Percentiles rank a stretch among this genome's conserved stretches.
Conservation (phyloP, 2,888 invertebrate species). For the Exocentrus adspersus region DNA sequence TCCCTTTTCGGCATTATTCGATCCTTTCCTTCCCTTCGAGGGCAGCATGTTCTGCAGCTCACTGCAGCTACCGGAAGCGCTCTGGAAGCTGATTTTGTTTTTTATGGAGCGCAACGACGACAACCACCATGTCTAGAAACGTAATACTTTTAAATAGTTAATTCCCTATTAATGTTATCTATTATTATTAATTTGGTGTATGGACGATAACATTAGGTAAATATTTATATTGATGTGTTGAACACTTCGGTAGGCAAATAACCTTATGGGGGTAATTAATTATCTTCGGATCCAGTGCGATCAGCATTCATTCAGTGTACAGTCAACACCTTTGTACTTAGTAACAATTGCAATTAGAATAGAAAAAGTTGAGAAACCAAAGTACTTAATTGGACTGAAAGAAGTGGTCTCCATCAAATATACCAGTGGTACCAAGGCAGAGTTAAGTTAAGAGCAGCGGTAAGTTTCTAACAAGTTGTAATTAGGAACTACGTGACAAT, state of each 20-base stretch:
- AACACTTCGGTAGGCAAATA: background rate
- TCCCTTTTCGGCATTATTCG: conserved; percentile 53
- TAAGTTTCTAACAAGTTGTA: no score
- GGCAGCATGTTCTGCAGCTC: conserved; percentile 71
- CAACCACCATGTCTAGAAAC: conserved; percentile 64
- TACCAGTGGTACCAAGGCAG: no score
- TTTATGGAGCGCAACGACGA: conserved; percentile 38
- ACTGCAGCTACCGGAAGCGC: conserved; percentile 60
- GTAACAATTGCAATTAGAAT: no score
- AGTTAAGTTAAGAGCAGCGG: no score
- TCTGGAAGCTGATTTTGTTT: conserved; percentile 48
- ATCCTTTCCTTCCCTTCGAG: conserved; percentile 47
- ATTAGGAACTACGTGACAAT: no score
- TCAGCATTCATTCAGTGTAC: no score
- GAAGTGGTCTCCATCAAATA: no score
- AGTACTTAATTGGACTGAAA: no score
- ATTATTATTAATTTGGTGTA: background rate
- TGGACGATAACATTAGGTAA: conserved; percentile 15
- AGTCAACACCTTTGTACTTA: no score
- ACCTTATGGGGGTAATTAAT: background rate
- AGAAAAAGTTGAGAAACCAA: no score
- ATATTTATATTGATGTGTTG: conserved; percentile 12
- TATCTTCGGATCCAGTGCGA: no score
- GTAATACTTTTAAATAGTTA: conserved; percentile 4
- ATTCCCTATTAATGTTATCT: conserved; percentile 20